Percentiles rank a stretch among this genome's conserved stretches.
phyloP scores from a whole-genome alignment of 92 coral and sea anemone species.

The Umimayanthus kanabou region DNA sequence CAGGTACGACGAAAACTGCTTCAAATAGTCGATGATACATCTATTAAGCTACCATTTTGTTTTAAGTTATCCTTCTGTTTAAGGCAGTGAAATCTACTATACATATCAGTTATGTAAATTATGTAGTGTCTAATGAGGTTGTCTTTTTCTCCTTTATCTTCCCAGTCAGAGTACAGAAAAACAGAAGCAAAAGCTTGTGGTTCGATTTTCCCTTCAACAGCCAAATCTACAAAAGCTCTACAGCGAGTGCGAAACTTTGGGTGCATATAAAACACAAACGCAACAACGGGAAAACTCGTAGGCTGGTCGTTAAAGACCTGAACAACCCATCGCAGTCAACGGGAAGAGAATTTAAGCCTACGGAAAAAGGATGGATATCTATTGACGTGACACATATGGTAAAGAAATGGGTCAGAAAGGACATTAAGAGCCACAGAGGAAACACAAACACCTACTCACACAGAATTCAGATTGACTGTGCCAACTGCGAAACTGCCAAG shows the following conservation, averaged over 20 bases:
- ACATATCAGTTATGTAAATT: background rate
- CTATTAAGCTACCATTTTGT: too few relatives aligned
- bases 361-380: constrained; percentile 53
- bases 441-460: constrained; percentile 21
- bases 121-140: background rate
- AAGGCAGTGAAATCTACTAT: background rate
- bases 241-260: constrained; percentile 19
- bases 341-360: constrained; percentile 16
- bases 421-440: constrained; percentile 28
- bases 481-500: constrained; percentile 44
- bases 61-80: too few relatives aligned
- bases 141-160: background rate
- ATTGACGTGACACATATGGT: constrained; percentile 46
- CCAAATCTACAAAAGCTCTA: constrained; percentile 5
- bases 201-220: background rate
- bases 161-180: background rate
- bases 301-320: constrained; percentile 5
- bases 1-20: too few relatives aligned
- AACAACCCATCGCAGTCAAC: background rate
- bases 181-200: background rate
- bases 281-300: background rate
- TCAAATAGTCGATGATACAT: too few relatives aligned
- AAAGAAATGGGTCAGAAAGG: constrained; percentile 51
- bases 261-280: constrained; percentile 1
- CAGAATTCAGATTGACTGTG: constrained; percentile 57